phyloP scores from a whole-genome alignment of 2,888 invertebrate genomes.

The Ctenicera cuprea region DNA sequence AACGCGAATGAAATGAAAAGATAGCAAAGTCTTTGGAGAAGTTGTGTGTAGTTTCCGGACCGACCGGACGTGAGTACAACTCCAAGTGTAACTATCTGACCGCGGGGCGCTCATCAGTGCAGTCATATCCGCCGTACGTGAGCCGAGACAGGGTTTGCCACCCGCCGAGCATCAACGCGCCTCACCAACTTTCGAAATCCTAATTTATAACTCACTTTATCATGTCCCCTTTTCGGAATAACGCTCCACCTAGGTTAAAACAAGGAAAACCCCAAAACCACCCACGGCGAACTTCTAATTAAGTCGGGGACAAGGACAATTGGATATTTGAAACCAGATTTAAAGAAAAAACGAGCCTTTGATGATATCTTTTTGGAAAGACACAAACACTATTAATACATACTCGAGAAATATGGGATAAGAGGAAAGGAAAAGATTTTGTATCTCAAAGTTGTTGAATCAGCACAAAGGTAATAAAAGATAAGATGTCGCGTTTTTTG shows the following conservation, averaged over 20 bases:
- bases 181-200: constrained; percentile 50
- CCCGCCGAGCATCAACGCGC: constrained; percentile 46
- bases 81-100: constrained; percentile 58
- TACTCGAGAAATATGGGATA: no score
- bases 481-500: no score
- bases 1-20: constrained; percentile 43
- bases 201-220: constrained; percentile 51
- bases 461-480: no score
- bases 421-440: no score
- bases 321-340: background rate
- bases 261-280: constrained; percentile 25
- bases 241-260: constrained; percentile 38
- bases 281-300: constrained; percentile 16
- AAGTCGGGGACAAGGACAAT: background rate
- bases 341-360: no score
- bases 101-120: constrained; percentile 59
- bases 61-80: constrained; percentile 56
- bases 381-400: no score
- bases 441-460: no score
- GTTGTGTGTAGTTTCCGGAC: constrained; percentile 53
- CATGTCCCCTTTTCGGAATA: constrained; percentile 40
- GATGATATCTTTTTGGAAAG: no score
- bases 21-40: constrained; percentile 45
- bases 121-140: constrained; percentile 60
- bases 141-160: constrained; percentile 53